Conservation (phyloP, 1,140 invertebrate species). For the Philotrypesis tridentata region DNA sequence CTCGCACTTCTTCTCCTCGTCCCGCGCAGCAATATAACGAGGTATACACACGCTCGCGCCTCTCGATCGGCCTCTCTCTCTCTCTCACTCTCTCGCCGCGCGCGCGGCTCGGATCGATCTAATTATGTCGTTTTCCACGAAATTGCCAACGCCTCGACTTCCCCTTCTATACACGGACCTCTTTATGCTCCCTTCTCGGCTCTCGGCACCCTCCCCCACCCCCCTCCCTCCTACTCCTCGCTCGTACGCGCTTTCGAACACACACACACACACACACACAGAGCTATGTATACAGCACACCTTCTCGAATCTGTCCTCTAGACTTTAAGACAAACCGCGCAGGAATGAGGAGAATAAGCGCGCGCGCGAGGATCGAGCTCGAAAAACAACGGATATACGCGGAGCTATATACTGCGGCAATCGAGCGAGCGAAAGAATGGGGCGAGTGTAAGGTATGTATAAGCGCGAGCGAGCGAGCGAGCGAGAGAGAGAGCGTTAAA, state of each 20-base stretch:
- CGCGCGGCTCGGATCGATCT: conserved; percentile 49
- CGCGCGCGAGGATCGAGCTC: too few species aligned
- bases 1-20: background rate
- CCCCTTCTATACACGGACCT: background rate
- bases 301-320: background rate
- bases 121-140: conserved; percentile 55
- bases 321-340: conserved; percentile 5
- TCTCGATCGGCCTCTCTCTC: background rate
- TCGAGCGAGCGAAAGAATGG: background rate
- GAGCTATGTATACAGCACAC: too few species aligned
- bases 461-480: conserved; percentile 15
- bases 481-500: background rate
- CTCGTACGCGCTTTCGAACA: too few species aligned
- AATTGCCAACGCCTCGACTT: conserved; percentile 19
- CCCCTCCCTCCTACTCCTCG: background rate
- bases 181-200: background rate
- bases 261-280: too few species aligned
- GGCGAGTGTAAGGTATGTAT: background rate
- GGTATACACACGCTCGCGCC: background rate
- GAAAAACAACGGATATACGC: background rate
- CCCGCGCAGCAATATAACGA: background rate
- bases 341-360: conserved; percentile 32
- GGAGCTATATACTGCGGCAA: background rate
- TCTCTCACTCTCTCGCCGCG: too few species aligned
- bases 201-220: background rate